Evolutionary conservation across 2,888 invertebrate genomes (phyloP), one percentile per base, ranked within the genome.

Genomic region (Leuctra nigra): DNA sequence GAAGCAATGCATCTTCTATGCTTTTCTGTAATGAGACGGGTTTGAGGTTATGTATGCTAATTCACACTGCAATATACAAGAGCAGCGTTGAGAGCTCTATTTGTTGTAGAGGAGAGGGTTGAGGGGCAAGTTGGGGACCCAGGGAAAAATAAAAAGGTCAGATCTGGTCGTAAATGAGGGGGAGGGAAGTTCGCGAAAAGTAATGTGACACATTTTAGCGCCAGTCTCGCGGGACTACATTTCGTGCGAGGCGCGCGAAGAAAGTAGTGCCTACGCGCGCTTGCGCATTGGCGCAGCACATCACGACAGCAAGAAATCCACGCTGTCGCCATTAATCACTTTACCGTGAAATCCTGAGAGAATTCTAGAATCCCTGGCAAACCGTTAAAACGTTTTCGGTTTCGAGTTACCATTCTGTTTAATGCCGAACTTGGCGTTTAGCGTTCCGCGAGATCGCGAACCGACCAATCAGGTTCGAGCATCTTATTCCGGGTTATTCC

Each of bases 311-410:
- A 29, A 18, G 9, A 18, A 50, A 29, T 35, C 22, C 33, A 35
- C 33, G 25, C 35, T 50, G 33, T 50, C 50, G 35, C 35, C 50
- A 50, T 50, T 50, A 50, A 50, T 50, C 50, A 50, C 50, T 50
- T 50, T 35, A 16, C 20, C 35, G 9, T n/a, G 22, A 14, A 44
- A 35, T 35, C 50, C 50, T 20, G 6, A 22, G 50, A 50, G 50
- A 22, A 35, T 50, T 50, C 35, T 13, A 25, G 16, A n/a, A n/a
- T n/a, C n/a, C n/a, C n/a, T n/a, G n/a, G n/a, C n/a, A n/a, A n/a
- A n/a, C n/a, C n/a, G n/a, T n/a, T n/a, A n/a, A n/a, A n/a, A n/a
- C n/a, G n/a, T n/a, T 29, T 23, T 25, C 25, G 47, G 24, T 16
- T 23, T 47, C 29, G 47, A 29, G 25, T 23, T 47, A 23, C 47